phyloP scores from a whole-genome alignment of 1,140 invertebrate species.

The Sipha flava region DNA sequence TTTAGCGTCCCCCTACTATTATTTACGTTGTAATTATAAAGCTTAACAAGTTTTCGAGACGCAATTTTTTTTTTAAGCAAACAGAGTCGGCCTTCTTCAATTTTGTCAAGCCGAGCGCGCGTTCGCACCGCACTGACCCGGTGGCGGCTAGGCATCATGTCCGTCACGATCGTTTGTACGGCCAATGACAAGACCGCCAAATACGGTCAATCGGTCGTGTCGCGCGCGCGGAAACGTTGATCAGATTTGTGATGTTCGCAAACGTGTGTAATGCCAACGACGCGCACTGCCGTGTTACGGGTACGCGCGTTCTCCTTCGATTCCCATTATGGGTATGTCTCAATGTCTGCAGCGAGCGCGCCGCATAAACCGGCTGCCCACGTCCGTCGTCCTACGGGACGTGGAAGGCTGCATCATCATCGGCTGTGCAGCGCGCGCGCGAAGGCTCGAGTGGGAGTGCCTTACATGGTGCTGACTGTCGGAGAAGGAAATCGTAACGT shows the following conservation, averaged over 20 bases:
- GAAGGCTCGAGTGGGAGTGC: constrained; percentile 18
- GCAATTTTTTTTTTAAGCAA: too few relatives aligned
- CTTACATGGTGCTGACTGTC: constrained; percentile 15
- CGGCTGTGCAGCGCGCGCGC: neutral
- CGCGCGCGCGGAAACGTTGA: neutral
- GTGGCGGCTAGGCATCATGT: too few relatives aligned
- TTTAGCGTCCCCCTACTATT: too few relatives aligned
- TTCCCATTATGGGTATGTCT: constrained; percentile 20
- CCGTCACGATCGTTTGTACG: too few relatives aligned
- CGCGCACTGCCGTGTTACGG: neutral
- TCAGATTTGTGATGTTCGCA: constrained; percentile 5
- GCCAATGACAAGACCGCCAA: neutral
- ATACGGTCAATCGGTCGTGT: neutral
- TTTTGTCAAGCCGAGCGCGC: too few relatives aligned
- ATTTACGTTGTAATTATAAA: too few relatives aligned
- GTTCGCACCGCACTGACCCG: too few relatives aligned
- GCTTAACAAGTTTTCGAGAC: too few relatives aligned
- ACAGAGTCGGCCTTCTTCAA: too few relatives aligned
- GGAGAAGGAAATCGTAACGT: neutral
- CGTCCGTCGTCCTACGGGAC: neutral
- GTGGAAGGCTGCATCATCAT: constrained; percentile 17
- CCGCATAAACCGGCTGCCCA: constrained; percentile 3
- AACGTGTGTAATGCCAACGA: neutral
- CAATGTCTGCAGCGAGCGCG: neutral
- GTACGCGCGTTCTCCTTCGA: constrained; percentile 7